Conservation (phyloP, 2,888 invertebrate genomes). For the Pseudolycoriella hygida region DNA sequence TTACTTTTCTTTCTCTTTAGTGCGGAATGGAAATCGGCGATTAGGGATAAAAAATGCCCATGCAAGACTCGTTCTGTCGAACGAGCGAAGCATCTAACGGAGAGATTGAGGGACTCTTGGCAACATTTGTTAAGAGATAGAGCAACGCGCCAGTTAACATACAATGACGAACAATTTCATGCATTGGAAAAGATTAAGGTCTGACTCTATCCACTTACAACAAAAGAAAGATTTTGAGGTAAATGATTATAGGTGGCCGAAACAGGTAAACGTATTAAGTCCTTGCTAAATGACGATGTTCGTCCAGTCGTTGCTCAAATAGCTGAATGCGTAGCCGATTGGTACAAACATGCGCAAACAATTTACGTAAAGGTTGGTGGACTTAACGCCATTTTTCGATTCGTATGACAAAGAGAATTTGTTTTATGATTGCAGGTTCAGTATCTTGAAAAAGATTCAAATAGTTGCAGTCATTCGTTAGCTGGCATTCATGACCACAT, state of each 20-base stretch:
- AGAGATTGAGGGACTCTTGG: conserved; percentile 73
- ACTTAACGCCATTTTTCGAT: conserved; percentile 39
- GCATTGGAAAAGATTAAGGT: conserved; percentile 58
- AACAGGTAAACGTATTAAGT: conserved; percentile 52
- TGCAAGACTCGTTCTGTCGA: conserved; percentile 39
- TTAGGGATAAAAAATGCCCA: conserved; percentile 41
- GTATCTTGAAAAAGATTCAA: conserved; percentile 5
- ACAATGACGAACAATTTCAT: conserved; percentile 93
- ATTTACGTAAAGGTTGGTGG: conserved; percentile 69
- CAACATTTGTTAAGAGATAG: conserved; percentile 77
- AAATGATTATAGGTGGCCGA: conserved; percentile 45
- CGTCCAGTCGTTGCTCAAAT: conserved; percentile 55
- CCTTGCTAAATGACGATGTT: conserved; percentile 49
- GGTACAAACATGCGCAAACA: conserved; percentile 76
- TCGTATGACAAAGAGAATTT: neutral
- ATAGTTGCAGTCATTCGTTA: conserved; percentile 11
- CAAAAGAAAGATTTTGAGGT: neutral
- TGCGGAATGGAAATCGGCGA: conserved; percentile 46
- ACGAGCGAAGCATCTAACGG: conserved; percentile 45
- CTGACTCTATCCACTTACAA: conserved; percentile 8
- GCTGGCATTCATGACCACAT: conserved; percentile 22
- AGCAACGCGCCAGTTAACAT: conserved; percentile 70
- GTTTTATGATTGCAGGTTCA: conserved; percentile 2
- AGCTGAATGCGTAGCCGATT: conserved; percentile 64
- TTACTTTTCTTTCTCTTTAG: conserved; percentile 12